phyloP scores from a whole-genome alignment of 2,888 invertebrate genomes.

The Erebia ligea region DNA sequence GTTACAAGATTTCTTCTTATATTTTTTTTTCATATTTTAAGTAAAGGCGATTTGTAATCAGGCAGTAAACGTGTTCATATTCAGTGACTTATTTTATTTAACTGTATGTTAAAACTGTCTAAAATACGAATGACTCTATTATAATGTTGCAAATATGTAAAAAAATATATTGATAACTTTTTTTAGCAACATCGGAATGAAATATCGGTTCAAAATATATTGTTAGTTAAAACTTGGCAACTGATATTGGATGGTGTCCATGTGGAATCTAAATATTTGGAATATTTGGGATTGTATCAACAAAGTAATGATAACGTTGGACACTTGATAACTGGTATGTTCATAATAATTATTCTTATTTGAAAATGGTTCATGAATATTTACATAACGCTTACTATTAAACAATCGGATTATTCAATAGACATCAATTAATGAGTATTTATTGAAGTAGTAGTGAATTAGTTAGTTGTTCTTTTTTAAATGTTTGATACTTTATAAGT shows the following conservation, averaged over 20 bases:
- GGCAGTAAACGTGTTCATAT: not conserved
- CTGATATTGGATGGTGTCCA: not conserved
- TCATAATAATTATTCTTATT: conserved; percentile 1
- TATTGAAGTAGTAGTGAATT: not conserved
- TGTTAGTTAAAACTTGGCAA: conserved; percentile 7
- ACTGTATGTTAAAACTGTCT: too few relatives aligned
- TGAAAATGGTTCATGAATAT: conserved; percentile 13
- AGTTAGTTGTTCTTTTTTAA: too few relatives aligned
- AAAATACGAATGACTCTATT: not conserved
- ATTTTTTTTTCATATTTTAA: not conserved
- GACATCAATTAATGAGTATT: not conserved
- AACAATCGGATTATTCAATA: conserved; percentile 8
- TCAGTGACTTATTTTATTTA: too few relatives aligned
- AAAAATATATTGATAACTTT: not conserved
- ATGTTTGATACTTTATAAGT: too few relatives aligned
- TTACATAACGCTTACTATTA: conserved; percentile 9
- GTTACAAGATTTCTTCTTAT: not conserved
- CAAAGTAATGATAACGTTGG: not conserved
- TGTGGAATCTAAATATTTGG: conserved; percentile 7
- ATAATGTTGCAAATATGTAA: not conserved
- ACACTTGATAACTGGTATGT: not conserved
- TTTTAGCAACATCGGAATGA: not conserved
- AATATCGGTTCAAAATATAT: not conserved
- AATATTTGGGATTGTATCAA: conserved; percentile 8
- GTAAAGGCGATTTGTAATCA: not conserved